phyloP scores from a whole-genome alignment of 1,140 invertebrate species.

The Druon quercuslanigerum region DNA sequence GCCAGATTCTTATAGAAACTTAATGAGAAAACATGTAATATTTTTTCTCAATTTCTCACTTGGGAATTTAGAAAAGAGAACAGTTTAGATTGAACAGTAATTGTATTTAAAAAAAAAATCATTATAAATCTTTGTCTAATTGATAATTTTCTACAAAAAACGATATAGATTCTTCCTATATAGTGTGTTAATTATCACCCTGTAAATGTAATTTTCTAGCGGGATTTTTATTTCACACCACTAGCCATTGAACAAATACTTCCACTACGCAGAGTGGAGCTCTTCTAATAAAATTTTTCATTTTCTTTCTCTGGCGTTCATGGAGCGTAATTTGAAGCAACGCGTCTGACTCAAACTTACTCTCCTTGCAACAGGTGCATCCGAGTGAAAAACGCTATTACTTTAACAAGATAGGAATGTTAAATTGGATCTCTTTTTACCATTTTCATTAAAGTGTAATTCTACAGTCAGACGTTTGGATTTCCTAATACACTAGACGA shows the following conservation, averaged over 20 bases:
- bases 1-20: too few species aligned
- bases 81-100: too few species aligned
- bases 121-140: too few species aligned
- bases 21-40: too few species aligned
- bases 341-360: slow-evolving; percentile 20
- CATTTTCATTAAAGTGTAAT: slow-evolving; percentile 22
- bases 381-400: slow-evolving; percentile 27
- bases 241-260: slow-evolving; percentile 14
- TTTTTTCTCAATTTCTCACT: too few species aligned
- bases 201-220: slow-evolving; percentile 9
- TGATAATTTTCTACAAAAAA: too few species aligned
- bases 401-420: background rate
- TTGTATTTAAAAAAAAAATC: too few species aligned
- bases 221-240: background rate
- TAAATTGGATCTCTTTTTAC: slow-evolving; percentile 22
- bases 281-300: slow-evolving; percentile 24
- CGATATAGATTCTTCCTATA: too few species aligned
- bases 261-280: background rate
- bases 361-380: slow-evolving; percentile 22
- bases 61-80: too few species aligned
- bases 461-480: background rate
- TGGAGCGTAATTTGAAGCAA: slow-evolving; percentile 23
- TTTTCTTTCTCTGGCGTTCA: slow-evolving; percentile 17
- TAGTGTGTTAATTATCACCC: too few species aligned
- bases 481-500: background rate